Conservation (phyloP, 2,113 vertebrate genomes). For the Ellobius talpinus region DNA sequence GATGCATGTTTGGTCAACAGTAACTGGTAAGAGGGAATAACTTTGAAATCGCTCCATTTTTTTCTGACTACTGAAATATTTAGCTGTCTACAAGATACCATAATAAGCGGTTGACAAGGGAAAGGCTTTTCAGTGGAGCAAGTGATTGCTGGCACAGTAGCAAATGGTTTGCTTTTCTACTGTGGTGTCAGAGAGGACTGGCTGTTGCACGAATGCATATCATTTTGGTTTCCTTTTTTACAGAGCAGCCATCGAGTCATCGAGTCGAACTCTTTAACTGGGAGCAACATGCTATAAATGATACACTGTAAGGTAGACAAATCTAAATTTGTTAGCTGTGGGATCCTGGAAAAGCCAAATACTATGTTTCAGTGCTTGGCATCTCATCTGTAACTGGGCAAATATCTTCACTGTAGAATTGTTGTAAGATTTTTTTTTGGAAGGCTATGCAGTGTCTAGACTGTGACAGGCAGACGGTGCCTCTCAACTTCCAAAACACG, state of each 20-base stretch:
- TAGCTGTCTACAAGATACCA: neutral
- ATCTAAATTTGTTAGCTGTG: slow-evolving; percentile 34
- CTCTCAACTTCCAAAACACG: slow-evolving; percentile 28
- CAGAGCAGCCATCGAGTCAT: neutral
- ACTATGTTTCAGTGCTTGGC: slow-evolving; percentile 4
- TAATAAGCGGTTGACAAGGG: slow-evolving; percentile 17
- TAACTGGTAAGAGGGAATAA: slow-evolving; percentile 52
- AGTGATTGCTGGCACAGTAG: neutral
- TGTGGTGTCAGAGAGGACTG: neutral
- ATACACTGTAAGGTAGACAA: slow-evolving; percentile 32
- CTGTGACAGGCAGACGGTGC: neutral
- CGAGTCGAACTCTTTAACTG: neutral
- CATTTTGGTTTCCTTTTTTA: neutral
- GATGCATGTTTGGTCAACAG: slow-evolving; percentile 36
- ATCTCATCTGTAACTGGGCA: neutral
- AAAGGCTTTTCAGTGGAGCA: neutral
- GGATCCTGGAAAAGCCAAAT: slow-evolving; percentile 15
- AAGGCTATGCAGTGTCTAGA: neutral
- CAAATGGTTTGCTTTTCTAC: neutral
- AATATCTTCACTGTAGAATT: neutral
- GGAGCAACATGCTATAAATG: neutral
- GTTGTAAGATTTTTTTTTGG: neutral
- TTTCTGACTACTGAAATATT: slow-evolving; percentile 24
- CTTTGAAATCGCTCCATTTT: slow-evolving; percentile 42
- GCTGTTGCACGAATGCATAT: neutral